Evolutionary conservation across 2,888 invertebrate genomes (phyloP), one percentile per base, ranked within the genome.

Genomic region (Stenurella melanura): DNA sequence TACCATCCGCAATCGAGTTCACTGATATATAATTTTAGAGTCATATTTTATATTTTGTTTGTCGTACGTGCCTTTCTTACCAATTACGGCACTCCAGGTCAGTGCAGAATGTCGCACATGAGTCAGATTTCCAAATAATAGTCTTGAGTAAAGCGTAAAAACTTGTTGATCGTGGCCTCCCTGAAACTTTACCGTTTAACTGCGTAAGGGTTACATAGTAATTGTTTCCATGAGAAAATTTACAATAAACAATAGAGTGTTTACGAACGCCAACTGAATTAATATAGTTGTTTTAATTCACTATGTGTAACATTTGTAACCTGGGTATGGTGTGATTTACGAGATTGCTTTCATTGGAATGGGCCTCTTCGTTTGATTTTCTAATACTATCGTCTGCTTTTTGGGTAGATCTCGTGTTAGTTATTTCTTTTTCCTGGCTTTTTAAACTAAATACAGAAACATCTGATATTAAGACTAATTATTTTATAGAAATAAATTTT

Each of bases 81-180:
- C 11, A 42, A 64, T 30, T 19, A 38, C 18, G 18, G 5, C 9
- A 30, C 61, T 64, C 63, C 64, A 64, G 64, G 50, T 50, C 50
- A n/a, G 50, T 50, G 50, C n/a, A 50, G n/a, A 42, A 64, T 64
- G 64, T 38, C 42, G 19, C 30, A 11, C 19, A 64, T 64, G 64
- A 64, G 19, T 64, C 64, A 64, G 18, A 42, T 42, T 42, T 42
- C 42, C 38, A 64, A 64, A 64, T 64, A 42, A 38, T 64, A 64
- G 42, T 64, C 64, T 64, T 21, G 15, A 42, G 64, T 64, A 18
- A 42, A 64, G 34, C 17, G 61, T 50, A 66, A 67, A 56, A 67
- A 67, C 54, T 67, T 18, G 67, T 54, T 42, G 19, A 21, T 67
- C 67, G 38, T 26, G 67, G 67, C 56, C 67, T 67, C 26, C 15